Base-by-base conservation (phyloP, 2,113 vertebrate genomes). In the Burhinus oedicnemus region DNA sequence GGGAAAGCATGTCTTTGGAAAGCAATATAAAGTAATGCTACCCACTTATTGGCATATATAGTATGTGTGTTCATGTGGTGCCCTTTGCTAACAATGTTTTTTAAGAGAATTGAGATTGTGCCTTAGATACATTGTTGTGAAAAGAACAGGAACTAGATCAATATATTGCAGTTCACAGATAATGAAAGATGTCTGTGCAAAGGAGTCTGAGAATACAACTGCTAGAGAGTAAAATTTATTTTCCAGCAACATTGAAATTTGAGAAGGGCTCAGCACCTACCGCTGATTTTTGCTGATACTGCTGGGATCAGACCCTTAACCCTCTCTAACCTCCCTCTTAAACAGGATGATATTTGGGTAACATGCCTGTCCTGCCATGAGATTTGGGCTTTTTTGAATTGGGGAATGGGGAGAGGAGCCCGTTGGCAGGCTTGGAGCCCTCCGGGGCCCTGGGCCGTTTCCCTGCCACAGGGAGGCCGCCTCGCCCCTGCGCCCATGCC, bases 361-460 rank as follows among this genome's bases (percentile, higher is more conserved):
- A 16, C 0, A 0, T 18, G 30, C 51, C 47, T 72, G 60, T 72
- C 55, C 55, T 83, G 72, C 38, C 3, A 0, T 49, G 40, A 42
- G 27, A 6, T 54, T 20, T 14, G 40, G 27, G 7, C 7, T 34
- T 22, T 42, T 60, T 27, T 57, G 49, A 21, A 1, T 0, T 30
- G 69, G n/a, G 21, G 29, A 26, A 6, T 2, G 21, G 21, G 36
- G 49, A 36, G 32, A 18, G 36, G 49, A 36, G 32, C 29, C 47
- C 21, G 11, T 52, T 64, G 2, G 9, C n/a, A 27, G n/a, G 11
- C 72, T 25, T 32, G 36, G 23, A 42, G 34, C 34, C 13, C 4
- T 54, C 8, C 26, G 4, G 12, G 32, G n/a, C 9, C 2, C 16
- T 3, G 26, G 34, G 29, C 36, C 6, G 3, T n/a, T 45, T 54